Conservation (phyloP, 2,888 invertebrate species). For the Diaphora mendica region DNA sequence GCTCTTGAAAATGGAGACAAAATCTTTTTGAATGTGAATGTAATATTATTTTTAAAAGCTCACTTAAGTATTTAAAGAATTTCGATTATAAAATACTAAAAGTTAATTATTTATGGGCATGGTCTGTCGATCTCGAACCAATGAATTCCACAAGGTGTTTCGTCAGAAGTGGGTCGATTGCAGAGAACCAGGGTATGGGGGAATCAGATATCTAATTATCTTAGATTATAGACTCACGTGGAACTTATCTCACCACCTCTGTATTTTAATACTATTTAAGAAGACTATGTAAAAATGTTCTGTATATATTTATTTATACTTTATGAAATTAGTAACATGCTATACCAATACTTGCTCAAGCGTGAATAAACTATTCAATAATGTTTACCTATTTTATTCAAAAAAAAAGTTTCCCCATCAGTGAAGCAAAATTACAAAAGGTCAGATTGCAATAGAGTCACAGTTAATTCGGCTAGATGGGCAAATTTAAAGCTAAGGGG, state of each 20-base stretch:
- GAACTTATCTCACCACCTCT: no score
- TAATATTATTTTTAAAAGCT: neutral
- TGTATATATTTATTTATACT: neutral
- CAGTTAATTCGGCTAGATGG: neutral
- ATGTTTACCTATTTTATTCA: neutral
- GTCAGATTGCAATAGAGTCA: neutral
- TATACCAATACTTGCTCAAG: neutral
- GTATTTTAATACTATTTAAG: no score
- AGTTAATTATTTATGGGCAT: no score
- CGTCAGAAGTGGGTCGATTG: neutral
- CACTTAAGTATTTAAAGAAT: neutral
- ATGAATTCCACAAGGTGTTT: neutral
- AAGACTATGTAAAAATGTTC: neutral
- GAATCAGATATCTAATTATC: no score
- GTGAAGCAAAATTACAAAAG: neutral
- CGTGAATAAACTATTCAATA: neutral
- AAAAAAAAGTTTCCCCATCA: neutral
- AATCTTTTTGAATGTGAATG: neutral
- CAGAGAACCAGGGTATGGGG: neutral
- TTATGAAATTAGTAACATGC: neutral
- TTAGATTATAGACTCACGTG: no score
- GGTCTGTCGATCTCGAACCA: neutral
- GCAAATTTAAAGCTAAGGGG: neutral
- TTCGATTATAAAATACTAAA: no score
- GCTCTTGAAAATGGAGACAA: neutral